A percentile compares a stretch with the other conserved stretches of the same genome.
Conservation (phyloP, 2,113 vertebrate species). For the Nerophis ophidion region DNA sequence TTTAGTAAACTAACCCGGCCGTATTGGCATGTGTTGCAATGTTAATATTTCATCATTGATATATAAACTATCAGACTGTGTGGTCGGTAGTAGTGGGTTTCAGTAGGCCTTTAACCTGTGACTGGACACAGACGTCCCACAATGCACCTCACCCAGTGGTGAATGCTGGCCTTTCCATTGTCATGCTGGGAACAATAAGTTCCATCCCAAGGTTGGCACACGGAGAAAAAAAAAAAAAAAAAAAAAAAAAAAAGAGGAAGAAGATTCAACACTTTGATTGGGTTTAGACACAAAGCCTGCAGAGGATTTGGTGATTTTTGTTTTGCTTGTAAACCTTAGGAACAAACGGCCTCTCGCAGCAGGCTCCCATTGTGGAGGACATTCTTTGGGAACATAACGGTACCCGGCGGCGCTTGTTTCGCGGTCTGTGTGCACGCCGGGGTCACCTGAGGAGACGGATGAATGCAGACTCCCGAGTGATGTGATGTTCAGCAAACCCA, state of each 20-base stretch:
- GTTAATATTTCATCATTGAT: too few species aligned
- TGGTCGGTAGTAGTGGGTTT: too few species aligned
- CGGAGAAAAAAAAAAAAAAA: background rate
- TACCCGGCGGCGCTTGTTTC: background rate
- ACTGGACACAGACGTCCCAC: constrained; percentile 33
- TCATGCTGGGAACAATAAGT: background rate
- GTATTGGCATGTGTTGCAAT: too few species aligned
- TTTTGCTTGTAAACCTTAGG: constrained; percentile 21
- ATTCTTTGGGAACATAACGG: constrained; percentile 5
- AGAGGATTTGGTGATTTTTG: constrained; percentile 27
- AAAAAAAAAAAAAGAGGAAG: constrained; percentile 2
- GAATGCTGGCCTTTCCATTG: too few species aligned
- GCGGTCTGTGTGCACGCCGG: background rate
- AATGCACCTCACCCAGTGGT: constrained; percentile 13
- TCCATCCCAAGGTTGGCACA: constrained; percentile 11
- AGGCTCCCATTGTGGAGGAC: background rate
- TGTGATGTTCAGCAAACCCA: too few species aligned
- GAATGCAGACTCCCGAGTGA: too few species aligned
- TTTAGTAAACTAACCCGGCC: too few species aligned
- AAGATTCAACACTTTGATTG: constrained; percentile 28
- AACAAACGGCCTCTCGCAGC: constrained; percentile 14
- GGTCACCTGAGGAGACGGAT: too few species aligned
- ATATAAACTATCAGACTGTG: too few species aligned
- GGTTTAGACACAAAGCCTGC: constrained; percentile 20
- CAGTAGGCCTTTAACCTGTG: too few species aligned